phyloP scores from a whole-genome alignment of 2,888 invertebrate genomes.

The Cyaniris semiargus region DNA sequence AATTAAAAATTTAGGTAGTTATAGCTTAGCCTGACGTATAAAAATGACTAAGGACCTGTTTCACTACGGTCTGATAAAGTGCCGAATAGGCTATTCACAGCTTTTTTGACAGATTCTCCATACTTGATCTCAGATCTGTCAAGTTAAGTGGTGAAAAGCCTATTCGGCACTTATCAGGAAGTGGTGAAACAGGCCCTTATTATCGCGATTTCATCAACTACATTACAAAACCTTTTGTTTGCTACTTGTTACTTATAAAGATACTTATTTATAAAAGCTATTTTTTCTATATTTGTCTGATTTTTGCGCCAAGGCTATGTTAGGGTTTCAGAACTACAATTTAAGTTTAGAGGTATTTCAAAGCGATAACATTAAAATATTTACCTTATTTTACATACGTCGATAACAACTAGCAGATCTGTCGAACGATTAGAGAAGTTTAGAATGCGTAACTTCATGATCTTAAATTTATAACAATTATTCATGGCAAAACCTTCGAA shows the following conservation, averaged over 20 bases:
- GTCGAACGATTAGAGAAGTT: not conserved
- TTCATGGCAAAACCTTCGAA: no score
- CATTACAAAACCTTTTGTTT: not conserved
- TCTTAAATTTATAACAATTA: not conserved
- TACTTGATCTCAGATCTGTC: no score
- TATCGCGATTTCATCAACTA: not conserved
- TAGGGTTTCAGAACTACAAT: constrained; percentile 15
- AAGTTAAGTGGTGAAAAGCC: no score
- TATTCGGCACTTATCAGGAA: no score
- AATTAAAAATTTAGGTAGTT: not conserved
- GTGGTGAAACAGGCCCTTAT: no score
- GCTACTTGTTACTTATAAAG: not conserved
- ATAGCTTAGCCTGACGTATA: not conserved
- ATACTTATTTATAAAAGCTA: constrained; percentile 11
- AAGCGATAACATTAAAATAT: constrained; percentile 21
- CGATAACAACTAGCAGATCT: not conserved
- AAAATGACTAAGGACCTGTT: not conserved
- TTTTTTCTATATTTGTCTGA: not conserved
- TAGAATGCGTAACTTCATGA: not conserved
- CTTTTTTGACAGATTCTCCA: no score
- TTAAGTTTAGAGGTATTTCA: constrained; percentile 29
- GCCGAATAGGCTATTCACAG: no score
- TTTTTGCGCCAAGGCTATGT: not conserved
- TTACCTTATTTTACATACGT: not conserved
- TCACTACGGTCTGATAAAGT: no score